These are phyloP conservation scores for Dicranocentrus wangi DNA, from an alignment of 2,888 invertebrate genomes.

Conservation along the genomic window DNA sequence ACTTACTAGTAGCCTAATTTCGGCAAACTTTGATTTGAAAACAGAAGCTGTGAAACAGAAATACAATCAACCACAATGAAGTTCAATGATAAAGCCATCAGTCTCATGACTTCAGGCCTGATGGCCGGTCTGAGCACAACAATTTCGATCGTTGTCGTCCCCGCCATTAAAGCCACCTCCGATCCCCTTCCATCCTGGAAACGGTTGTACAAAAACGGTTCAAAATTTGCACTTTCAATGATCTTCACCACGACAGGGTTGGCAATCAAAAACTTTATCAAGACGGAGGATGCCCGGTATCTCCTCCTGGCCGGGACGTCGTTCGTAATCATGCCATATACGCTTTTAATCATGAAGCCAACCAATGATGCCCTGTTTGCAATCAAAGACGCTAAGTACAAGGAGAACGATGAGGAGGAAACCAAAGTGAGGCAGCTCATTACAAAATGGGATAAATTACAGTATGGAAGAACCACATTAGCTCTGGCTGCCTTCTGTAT, in stretches of 20 bases:
- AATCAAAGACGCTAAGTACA: conserved; percentile 32
- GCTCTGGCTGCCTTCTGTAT: conserved; percentile 39
- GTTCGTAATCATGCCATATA: conserved; percentile 38
- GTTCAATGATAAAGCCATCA: conserved; percentile 52
- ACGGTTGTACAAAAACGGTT: conserved; percentile 55
- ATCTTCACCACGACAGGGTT: conserved; percentile 45
- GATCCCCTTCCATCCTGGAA: conserved; percentile 63
- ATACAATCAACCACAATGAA: conserved; percentile 49
- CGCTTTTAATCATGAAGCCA: conserved; percentile 49
- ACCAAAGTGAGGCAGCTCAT: conserved; percentile 45
- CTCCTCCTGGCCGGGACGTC: conserved; percentile 42
- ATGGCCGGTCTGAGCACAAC: conserved; percentile 55
- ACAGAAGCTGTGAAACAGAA: too few species aligned
- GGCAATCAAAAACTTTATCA: conserved; percentile 35
- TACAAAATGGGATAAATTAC: conserved; percentile 57
- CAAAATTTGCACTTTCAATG: conserved; percentile 43
- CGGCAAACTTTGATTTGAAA: too few species aligned
- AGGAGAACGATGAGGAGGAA: conserved; percentile 43
- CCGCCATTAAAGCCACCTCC: conserved; percentile 40
- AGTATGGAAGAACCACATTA: conserved; percentile 49
- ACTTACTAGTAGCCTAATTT: too few species aligned
- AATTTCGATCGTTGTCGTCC: conserved; percentile 46
- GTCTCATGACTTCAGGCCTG: conserved; percentile 49
- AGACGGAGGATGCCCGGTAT: conserved; percentile 40
- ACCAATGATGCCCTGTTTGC: conserved; percentile 51